Conservation (phyloP, 1,140 invertebrate species). For the Apis dorsata region DNA sequence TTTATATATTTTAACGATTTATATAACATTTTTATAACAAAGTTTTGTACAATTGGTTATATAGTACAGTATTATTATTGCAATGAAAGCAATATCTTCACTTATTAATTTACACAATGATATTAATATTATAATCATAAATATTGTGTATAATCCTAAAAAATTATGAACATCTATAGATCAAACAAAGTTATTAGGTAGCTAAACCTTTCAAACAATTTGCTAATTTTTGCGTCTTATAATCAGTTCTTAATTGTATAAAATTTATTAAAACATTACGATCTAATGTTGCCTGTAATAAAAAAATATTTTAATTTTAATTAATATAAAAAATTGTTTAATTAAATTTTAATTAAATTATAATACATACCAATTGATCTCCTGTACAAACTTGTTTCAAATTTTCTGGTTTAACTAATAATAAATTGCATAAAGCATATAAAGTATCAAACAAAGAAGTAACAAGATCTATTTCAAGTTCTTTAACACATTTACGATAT, state of each 20-base stretch:
- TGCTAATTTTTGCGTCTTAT: conserved; percentile 91
- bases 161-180: not conserved
- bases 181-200: conserved; percentile 47
- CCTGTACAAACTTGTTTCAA: conserved; percentile 96
- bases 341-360: conserved; percentile 11
- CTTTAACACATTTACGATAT: conserved; percentile 90
- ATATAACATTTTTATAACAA: not conserved
- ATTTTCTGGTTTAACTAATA: conserved; percentile 98
- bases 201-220: conserved; percentile 83
- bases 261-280: conserved; percentile 93
- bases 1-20: conserved; percentile 1
- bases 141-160: not conserved
- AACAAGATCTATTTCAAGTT: conserved; percentile 88
- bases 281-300: conserved; percentile 91
- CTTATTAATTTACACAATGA: conserved; percentile 4
- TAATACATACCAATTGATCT: conserved; percentile 90
- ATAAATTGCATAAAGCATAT: conserved; percentile 96
- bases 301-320: conserved; percentile 48
- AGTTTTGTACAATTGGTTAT: conserved; percentile 13
- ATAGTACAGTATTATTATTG: conserved; percentile 7
- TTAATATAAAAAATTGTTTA: not conserved
- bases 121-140: not conserved
- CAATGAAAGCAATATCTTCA: not conserved
- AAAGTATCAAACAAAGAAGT: conserved; percentile 95
- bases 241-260: conserved; percentile 95